Evolutionary conservation across 1,140 invertebrate species (phyloP), one percentile per base, ranked within the genome.

Genomic region (Drosophila baimaii): DNA sequence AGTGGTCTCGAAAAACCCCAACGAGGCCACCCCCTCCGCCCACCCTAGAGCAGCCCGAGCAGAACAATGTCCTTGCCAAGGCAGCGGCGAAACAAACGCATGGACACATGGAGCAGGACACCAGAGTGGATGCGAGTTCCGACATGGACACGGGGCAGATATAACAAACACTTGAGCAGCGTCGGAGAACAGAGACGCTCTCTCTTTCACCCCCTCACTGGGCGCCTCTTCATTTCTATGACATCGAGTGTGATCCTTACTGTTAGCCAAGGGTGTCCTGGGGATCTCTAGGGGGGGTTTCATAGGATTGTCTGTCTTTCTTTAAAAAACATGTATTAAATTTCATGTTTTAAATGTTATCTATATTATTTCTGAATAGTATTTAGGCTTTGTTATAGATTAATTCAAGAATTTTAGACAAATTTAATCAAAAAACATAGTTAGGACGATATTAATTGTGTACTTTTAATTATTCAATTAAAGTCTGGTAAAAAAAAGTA

Each of bases 151-250:
- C 43, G 59, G 43, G 49, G 33, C 69, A 69, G 51, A 83, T 77
- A 88, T 86, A 86, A 88, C 83, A 86, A 86, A 88, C 83, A 88
- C 84, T 83, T 76, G 72, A 83, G 80, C 69, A 72, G 74, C 44
- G 74, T 56, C 65, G n/a, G 35, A 69, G 70, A 76, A 76, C 61
- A 58, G 29, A 68, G 49, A 43, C 51, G 46, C 41, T 9, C 41
- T 65, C 29, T 10, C 35, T 31, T 46, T 35, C 10, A 33, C 19
- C 21, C 8, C n/a, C 5, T 15, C 13, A 13, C 19, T 15, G 19
- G 49, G 2, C 31, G 31, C 21, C 46, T 17, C 21, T 17, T 55
- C 31, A 37, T 13, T 29, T 43, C 52, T 10, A 25, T 33, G 13
- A 19, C 66, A 35, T 49, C 23, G 37, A 25, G 37, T 43, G 37